Evolutionary conservation across 2,797 vertebrate species (phyloP).

Genomic region (Orientallactaga sibirica): DNA sequence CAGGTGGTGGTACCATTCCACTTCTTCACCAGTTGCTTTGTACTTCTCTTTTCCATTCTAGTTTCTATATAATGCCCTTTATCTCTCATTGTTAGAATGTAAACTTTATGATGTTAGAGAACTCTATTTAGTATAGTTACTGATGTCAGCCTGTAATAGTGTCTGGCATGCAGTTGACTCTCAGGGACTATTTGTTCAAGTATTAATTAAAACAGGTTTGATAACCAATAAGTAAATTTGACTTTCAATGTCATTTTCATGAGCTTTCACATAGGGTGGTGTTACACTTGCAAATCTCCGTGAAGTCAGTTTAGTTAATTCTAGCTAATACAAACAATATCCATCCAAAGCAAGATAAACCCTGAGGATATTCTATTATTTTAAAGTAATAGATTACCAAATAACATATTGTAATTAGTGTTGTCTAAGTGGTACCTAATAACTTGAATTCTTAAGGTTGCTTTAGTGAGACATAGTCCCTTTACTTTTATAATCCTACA

Average conservation of each 20-base stretch:
- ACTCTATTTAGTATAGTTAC: background rate
- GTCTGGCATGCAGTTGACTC: background rate
- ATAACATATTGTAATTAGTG: background rate
- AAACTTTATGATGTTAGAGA: background rate
- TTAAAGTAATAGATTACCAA: background rate
- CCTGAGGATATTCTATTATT: slow-evolving; percentile 2
- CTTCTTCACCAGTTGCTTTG: background rate
- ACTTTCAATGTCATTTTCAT: slow-evolving; percentile 23
- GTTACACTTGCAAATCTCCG: background rate
- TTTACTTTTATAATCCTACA: slow-evolving; percentile 16
- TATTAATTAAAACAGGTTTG: background rate
- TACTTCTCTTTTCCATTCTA: no score
- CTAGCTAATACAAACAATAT: background rate
- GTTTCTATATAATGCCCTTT: background rate
- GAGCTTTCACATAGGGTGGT: background rate
- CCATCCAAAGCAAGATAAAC: background rate
- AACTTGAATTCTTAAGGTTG: background rate
- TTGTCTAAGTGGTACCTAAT: background rate
- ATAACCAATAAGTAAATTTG: background rate
- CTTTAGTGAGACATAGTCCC: background rate
- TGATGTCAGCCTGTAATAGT: background rate
- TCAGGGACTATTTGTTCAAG: slow-evolving; percentile 16
- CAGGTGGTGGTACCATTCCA: background rate
- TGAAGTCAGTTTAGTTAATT: background rate
- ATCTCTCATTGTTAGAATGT: background rate